These are phyloP conservation scores for Octomys mimax DNA, from an alignment of 2,797 vertebrate species.

Conservation along the genomic window DNA sequence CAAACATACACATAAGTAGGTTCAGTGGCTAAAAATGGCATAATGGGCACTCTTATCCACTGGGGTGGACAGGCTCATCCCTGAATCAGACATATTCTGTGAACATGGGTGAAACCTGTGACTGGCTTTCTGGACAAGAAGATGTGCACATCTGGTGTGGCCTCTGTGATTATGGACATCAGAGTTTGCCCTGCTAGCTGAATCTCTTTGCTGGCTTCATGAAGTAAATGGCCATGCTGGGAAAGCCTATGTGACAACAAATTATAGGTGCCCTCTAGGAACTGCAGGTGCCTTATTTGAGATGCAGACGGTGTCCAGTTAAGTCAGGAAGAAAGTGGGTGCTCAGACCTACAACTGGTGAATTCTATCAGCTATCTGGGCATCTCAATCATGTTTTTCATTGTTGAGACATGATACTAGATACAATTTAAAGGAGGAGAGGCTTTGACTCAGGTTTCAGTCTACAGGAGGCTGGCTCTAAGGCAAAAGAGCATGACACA, in stretches of 20 bases:
- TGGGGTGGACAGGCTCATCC: background rate
- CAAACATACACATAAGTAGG: background rate
- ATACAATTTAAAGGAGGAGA: background rate
- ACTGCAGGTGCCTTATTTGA: background rate
- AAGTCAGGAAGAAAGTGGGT: background rate
- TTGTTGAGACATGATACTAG: background rate
- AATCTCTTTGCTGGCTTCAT: background rate
- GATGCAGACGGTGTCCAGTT: background rate
- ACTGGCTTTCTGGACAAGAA: background rate
- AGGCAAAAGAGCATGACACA: background rate
- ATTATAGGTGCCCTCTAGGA: background rate
- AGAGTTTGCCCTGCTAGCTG: background rate
- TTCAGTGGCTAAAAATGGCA: background rate
- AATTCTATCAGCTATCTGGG: background rate
- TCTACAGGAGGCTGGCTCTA: background rate
- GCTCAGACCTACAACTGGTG: background rate
- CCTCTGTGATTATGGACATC: background rate
- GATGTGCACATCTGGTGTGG: background rate
- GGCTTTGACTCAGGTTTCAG: background rate
- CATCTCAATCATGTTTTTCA: background rate
- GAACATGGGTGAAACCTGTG: background rate
- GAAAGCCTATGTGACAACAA: conserved; percentile 11
- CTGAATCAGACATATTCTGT: background rate
- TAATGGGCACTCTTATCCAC: background rate
- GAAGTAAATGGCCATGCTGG: background rate